Base-by-base conservation (phyloP, 1,140 invertebrate species). In the Aphis craccivora region DNA sequence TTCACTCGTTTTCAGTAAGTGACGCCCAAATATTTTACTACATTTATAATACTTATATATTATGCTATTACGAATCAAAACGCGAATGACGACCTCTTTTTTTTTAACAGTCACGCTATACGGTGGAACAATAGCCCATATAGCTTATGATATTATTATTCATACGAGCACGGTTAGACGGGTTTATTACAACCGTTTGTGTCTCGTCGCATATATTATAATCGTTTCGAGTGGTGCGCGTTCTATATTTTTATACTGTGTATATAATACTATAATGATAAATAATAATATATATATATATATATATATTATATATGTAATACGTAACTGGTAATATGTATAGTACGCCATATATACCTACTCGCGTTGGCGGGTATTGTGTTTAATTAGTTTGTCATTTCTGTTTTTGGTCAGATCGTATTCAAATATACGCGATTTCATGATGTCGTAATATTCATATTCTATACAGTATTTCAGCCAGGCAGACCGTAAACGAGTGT, bases 351-450 rank as follows among this genome's bases (percentile, higher is more conserved):
- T 53, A 55, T 55, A 9, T 40, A 40, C 37, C 37, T 18, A 51
- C 48, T 35, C 8, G 14, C 18, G 60, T 76, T 6, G 60, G 30
- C 60, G 60, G n/a, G 30, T 20, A 76, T n/a, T n/a, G 60, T n/a
- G 60, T 76, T 76, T 76, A 76, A 76, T 76, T 76, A 76, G 60
- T 76, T 76, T 76, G 60, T n/a, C 60, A 35, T 76, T 67, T 76
- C 60, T 76, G 60, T 76, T 76, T 76, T 76, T 22, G 30, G 60
- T 76, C 8, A 18, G 60, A n/a, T 76, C 48, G 48, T 51, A 18
- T 3, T 60, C 30, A 23, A 55, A 55, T 55, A 30, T 60, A 30
- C 22, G 55, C 55, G 55, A 60, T 60, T 60, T 60, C 55, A 25
- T 11, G 4, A 60, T 30, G 7, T n/a, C 4, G 6, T n/a, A 53